These are phyloP conservation scores for Heteropelma amictum DNA, from an alignment of 2,888 invertebrate species.

Conservation along the genomic window DNA sequence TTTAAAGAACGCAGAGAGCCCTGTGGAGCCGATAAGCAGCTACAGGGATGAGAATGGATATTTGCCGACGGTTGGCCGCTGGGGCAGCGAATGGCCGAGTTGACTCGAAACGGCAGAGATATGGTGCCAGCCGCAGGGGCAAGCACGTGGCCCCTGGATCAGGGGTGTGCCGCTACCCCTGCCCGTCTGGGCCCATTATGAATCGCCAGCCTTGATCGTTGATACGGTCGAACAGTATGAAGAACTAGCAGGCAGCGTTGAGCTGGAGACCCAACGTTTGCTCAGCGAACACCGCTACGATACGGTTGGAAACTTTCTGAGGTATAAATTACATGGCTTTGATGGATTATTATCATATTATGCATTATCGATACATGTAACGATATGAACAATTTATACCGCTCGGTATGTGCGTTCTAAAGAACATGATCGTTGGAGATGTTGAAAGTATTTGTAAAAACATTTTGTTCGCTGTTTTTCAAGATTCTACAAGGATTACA, in stretches of 20 bases:
- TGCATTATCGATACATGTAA: neutral
- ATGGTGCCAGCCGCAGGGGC: conserved; percentile 78
- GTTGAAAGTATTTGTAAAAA: neutral
- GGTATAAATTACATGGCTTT: conserved; percentile 68
- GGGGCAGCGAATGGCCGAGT: conserved; percentile 98
- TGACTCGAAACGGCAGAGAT: conserved; percentile 89
- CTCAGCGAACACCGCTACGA: conserved; percentile 93
- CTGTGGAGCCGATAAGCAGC: conserved; percentile 79
- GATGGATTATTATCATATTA: neutral
- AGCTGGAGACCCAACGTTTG: conserved; percentile 88
- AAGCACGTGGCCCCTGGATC: conserved; percentile 81
- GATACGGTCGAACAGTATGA: conserved; percentile 84
- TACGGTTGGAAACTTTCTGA: conserved; percentile 91
- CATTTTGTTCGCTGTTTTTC: conserved; percentile 64
- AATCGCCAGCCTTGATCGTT: conserved; percentile 79
- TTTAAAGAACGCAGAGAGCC: conserved; percentile 77
- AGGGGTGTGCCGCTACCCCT: conserved; percentile 86
- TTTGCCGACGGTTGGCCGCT: conserved; percentile 91
- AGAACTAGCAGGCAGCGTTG: conserved; percentile 88
- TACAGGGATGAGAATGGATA: conserved; percentile 81
- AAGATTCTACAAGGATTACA: conserved; percentile 81
- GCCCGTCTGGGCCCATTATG: conserved; percentile 85
- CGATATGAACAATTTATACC: neutral
- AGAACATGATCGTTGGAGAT: neutral
- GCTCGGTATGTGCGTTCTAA: no score